These are phyloP conservation scores for Oeneis ivallda DNA, from an alignment of 2,888 invertebrate species.

Conservation along the genomic window DNA sequence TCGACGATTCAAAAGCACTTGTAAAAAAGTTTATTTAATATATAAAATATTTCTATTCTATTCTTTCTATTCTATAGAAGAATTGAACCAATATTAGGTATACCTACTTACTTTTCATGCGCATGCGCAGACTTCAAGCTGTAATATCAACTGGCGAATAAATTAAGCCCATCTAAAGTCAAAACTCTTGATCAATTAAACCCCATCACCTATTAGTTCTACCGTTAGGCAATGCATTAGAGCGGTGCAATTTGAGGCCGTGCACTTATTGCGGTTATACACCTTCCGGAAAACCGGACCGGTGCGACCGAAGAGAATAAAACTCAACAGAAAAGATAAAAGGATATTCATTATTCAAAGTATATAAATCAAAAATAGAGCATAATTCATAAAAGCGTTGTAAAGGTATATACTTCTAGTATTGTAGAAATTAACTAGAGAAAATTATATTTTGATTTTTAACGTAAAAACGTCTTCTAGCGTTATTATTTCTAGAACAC, in stretches of 20 bases:
- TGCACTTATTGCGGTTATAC: conserved; percentile 14
- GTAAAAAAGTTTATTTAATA: too few relatives aligned
- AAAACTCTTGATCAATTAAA: conserved; percentile 45
- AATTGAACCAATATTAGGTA: too few relatives aligned
- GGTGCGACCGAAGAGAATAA: not conserved
- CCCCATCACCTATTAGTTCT: conserved; percentile 44
- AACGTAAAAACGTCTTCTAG: too few relatives aligned
- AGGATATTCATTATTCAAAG: not conserved
- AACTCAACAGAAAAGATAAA: not conserved
- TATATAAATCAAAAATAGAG: too few relatives aligned
- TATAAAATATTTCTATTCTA: too few relatives aligned
- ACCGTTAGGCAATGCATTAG: conserved; percentile 46
- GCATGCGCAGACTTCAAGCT: conserved; percentile 28
- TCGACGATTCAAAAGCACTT: too few relatives aligned
- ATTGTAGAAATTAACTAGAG: too few relatives aligned
- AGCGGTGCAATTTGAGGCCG: conserved; percentile 62
- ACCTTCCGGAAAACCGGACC: conserved; percentile 4
- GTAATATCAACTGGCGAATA: conserved; percentile 30
- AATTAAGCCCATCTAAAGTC: conserved; percentile 24
- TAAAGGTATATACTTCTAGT: too few relatives aligned
- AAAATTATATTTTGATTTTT: too few relatives aligned
- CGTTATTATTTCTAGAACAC: too few relatives aligned
- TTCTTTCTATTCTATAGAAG: too few relatives aligned
- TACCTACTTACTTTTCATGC: not conserved
- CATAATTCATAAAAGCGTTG: too few relatives aligned